Evolutionary conservation across 2,888 invertebrate species (phyloP), one percentile per base, ranked within the genome.

Genomic region (Amiota minor): DNA sequence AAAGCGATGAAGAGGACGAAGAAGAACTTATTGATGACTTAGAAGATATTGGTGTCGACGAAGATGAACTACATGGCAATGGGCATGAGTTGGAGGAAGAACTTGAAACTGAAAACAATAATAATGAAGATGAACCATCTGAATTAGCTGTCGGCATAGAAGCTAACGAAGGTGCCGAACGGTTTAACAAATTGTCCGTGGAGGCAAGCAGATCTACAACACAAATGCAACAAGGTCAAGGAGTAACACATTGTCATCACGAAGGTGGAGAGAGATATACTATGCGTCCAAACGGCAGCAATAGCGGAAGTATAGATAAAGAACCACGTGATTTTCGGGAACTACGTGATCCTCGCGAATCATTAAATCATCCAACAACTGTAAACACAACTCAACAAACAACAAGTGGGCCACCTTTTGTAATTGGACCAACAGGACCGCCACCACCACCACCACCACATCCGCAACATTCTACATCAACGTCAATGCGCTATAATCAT

Each of bases 171-270:
- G 16, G 14, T 9, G 20, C 11, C 16, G 16, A 23, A n/a, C 10
- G 62, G 47, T 50, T 16, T 62, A 71, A 16, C 47, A 56, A 35
- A 68, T 56, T n/a, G 10, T 35, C 23, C 16, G 35, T 0, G 20
- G 18, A 0, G 47, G 74, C 67, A 84, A 76, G n/a, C 74, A 71
- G 53, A 79, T 77, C 68, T 75, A 11, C 11, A 18, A 18, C 11
- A 9, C 11, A 11, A 18, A 16, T 18, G 16, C 56, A 59, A 6
- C 80, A 79, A 67, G 77, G 86, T 35, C 88, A 91, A 18, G 92
- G 93, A 83, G 92, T 93, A 53, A 94, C 94, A 10, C 93, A 93
- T 82, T 94, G 94, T 78, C 94, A 94, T 86, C 93, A 92, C 74
- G 92, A 92, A 85, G 93, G 92, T 74, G 91, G 91, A n/a, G 91